These are phyloP conservation scores for Gavia stellata DNA, from an alignment of 2,113 vertebrate genomes.

Conservation along the genomic window DNA sequence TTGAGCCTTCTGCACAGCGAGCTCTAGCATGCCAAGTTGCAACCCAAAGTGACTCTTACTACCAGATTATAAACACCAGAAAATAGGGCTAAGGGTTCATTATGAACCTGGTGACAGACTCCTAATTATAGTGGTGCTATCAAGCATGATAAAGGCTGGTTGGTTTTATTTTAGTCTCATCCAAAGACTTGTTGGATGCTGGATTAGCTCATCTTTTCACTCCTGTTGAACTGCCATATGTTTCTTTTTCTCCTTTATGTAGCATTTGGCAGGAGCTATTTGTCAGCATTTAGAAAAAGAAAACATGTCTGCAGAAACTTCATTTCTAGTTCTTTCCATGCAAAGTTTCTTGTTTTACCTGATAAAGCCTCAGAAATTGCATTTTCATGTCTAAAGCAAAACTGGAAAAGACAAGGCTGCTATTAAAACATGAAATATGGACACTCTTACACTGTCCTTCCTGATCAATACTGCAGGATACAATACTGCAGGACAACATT, in stretches of 20 bases:
- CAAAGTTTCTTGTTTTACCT: not conserved
- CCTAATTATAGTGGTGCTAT: constrained; percentile 63
- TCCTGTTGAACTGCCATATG: constrained; percentile 60
- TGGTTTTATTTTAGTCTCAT: constrained; percentile 60
- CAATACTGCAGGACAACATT: not conserved
- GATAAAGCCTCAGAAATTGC: not conserved
- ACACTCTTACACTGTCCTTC: not conserved
- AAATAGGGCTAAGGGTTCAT: constrained; percentile 51
- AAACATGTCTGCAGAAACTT: constrained; percentile 37
- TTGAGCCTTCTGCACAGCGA: not conserved
- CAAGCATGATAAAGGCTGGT: constrained; percentile 60
- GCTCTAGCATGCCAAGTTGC: constrained; percentile 1
- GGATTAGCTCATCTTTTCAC: constrained; percentile 65
- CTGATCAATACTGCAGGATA: not conserved
- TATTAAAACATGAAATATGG: not conserved
- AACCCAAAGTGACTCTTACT: constrained; percentile 32
- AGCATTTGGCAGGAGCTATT: constrained; percentile 55
- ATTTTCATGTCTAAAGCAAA: not conserved
- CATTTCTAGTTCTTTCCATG: not conserved
- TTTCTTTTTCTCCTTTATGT: constrained; percentile 60
- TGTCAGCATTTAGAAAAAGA: constrained; percentile 50
- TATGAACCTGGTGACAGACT: constrained; percentile 56
- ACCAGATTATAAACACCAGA: constrained; percentile 33
- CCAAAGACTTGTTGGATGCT: constrained; percentile 56
- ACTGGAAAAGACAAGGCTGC: not conserved